Evolutionary conservation across 2,888 invertebrate genomes (phyloP).

Genomic region (Beris chalybata): DNA sequence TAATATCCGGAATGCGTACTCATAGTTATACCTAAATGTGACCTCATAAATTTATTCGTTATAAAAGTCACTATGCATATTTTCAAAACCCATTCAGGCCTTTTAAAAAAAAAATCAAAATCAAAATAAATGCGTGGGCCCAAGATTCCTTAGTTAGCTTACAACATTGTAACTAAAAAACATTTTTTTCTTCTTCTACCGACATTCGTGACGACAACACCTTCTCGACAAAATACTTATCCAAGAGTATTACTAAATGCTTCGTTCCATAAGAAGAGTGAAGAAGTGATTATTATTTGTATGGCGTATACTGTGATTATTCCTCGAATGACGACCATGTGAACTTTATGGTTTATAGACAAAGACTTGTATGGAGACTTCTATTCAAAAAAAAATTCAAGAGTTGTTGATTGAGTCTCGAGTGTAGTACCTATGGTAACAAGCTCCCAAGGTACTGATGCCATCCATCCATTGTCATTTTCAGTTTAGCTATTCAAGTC

Average conservation of each 20-base stretch:
- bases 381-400: background rate
- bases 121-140: too few species aligned
- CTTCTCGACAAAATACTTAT: background rate
- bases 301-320: constrained; percentile 21
- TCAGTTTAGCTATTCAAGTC: constrained; percentile 23
- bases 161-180: too few species aligned
- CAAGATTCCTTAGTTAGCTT: too few species aligned
- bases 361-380: constrained; percentile 12
- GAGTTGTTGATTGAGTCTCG: background rate
- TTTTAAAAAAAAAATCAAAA: too few species aligned
- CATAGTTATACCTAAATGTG: background rate
- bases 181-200: background rate
- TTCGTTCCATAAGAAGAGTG: background rate
- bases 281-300: constrained; percentile 16
- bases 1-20: too few species aligned
- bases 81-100: too few species aligned
- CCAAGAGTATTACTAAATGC: background rate
- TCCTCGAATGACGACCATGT: constrained; percentile 28
- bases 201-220: constrained; percentile 15
- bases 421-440: too few species aligned
- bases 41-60: constrained; percentile 22
- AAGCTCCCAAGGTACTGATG: constrained; percentile 22
- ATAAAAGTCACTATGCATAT: constrained; percentile 17
- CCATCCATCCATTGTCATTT: background rate
- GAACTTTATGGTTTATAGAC: constrained; percentile 31